Conservation (phyloP, 2,888 invertebrate species). For the Sinelater perroti region DNA sequence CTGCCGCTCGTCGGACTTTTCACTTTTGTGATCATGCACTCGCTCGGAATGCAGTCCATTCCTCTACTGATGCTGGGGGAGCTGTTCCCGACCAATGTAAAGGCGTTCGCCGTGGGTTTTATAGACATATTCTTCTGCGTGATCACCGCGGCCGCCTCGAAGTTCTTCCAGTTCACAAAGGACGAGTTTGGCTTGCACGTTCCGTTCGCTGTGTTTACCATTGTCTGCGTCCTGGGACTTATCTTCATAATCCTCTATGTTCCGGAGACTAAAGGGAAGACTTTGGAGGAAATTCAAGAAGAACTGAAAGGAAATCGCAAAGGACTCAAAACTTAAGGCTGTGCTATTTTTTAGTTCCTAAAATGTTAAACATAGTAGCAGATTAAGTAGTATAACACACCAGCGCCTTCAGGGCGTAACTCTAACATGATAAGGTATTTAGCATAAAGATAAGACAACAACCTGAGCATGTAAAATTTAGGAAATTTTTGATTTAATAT, state of each 20-base stretch:
- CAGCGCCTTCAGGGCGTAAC: too few species aligned
- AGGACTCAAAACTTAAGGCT: too few species aligned
- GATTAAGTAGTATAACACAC: too few species aligned
- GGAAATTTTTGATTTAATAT: too few species aligned
- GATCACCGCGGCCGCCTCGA: constrained; percentile 59
- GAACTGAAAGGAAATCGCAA: background rate
- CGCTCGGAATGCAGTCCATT: constrained; percentile 61
- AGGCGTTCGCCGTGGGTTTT: constrained; percentile 64
- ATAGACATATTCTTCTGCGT: constrained; percentile 62
- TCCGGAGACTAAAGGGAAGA: constrained; percentile 73
- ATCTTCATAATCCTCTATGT: constrained; percentile 68
- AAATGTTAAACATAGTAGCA: too few species aligned
- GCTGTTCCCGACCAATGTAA: constrained; percentile 63
- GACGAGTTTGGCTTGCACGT: constrained; percentile 69
- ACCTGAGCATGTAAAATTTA: too few species aligned
- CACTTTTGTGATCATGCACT: constrained; percentile 59
- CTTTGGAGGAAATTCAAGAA: constrained; percentile 14
- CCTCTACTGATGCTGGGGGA: constrained; percentile 63
- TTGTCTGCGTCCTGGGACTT: constrained; percentile 69
- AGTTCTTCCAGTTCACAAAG: constrained; percentile 61
- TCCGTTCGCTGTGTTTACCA: constrained; percentile 71
- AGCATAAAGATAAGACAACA: too few species aligned
- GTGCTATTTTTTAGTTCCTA: too few species aligned
- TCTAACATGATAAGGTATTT: too few species aligned
- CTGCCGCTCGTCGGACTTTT: constrained; percentile 60